Conservation (phyloP, 2,797 vertebrate species). For the Parauchenoglanis punctatus region DNA sequence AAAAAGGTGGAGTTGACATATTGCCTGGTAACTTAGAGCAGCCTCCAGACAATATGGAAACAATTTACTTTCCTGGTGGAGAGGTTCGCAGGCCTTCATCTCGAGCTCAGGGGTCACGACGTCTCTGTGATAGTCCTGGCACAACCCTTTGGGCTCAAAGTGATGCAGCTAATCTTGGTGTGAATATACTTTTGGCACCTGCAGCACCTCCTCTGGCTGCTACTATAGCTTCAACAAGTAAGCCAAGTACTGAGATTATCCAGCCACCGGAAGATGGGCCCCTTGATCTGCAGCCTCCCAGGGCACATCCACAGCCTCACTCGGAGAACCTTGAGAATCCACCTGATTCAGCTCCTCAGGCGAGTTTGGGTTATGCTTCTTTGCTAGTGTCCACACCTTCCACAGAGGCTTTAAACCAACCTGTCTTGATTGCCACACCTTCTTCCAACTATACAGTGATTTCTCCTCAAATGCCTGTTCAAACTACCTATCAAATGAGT, state of each 20-base stretch:
- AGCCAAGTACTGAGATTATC: conserved; percentile 81
- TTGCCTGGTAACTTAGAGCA: conserved; percentile 91
- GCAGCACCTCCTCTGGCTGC: conserved; percentile 83
- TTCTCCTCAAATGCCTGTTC: conserved; percentile 73
- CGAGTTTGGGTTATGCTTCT: conserved; percentile 88
- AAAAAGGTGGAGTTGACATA: conserved; percentile 72
- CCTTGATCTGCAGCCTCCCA: conserved; percentile 71
- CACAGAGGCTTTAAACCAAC: conserved; percentile 83
- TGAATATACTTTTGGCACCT: conserved; percentile 89
- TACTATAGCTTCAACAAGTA: conserved; percentile 76
- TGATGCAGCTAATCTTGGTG: conserved; percentile 84
- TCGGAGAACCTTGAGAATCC: conserved; percentile 97
- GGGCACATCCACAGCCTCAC: conserved; percentile 67
- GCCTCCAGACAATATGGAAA: conserved; percentile 96
- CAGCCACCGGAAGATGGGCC: conserved; percentile 87
- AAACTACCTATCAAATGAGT: conserved; percentile 73
- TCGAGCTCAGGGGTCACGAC: conserved; percentile 72
- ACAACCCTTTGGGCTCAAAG: conserved; percentile 95
- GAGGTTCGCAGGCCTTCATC: conserved; percentile 63
- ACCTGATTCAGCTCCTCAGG: conserved; percentile 84
- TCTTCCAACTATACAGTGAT: conserved; percentile 85
- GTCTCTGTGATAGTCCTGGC: conserved; percentile 94
- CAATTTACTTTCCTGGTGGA: conserved; percentile 75
- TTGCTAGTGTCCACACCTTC: conserved; percentile 84
- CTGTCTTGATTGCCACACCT: conserved; percentile 88